These are phyloP conservation scores for Ornithoptera priamus DNA, from an alignment of 2,888 invertebrate genomes.

Conservation along the genomic window DNA sequence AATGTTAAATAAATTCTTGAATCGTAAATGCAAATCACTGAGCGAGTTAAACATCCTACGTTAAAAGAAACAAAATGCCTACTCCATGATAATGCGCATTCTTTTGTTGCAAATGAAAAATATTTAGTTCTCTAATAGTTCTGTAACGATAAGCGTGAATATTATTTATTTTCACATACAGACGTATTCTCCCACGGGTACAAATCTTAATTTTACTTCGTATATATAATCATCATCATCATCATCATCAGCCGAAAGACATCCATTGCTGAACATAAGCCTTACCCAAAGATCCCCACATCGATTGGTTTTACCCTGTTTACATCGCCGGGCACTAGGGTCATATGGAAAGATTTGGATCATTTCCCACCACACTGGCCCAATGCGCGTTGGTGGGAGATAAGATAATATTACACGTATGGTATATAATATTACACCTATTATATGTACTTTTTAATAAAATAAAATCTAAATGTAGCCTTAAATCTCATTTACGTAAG, in stretches of 20 bases:
- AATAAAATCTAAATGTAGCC: neutral
- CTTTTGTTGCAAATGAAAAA: constrained; percentile 9
- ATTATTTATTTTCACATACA: neutral
- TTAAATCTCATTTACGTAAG: neutral
- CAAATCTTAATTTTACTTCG: neutral
- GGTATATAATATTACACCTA: no score
- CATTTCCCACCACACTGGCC: no score
- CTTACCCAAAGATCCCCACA: no score
- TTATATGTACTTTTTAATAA: neutral
- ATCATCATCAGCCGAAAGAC: no score
- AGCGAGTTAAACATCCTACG: constrained; percentile 22
- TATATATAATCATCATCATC: neutral
- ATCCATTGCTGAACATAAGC: no score
- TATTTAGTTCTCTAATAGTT: constrained; percentile 6
- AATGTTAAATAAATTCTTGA: constrained; percentile 8
- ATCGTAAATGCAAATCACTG: constrained; percentile 18
- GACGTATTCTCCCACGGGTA: neutral
- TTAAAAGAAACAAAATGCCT: constrained; percentile 23
- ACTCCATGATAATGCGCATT: constrained; percentile 19
- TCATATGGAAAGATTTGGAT: no score
- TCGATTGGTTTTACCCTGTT: no score
- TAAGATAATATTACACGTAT: no score
- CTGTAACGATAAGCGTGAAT: neutral
- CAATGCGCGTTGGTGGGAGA: neutral
- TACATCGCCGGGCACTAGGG: no score